Conservation (phyloP, 2,888 invertebrate species). For the Protophormia terraenovae region DNA sequence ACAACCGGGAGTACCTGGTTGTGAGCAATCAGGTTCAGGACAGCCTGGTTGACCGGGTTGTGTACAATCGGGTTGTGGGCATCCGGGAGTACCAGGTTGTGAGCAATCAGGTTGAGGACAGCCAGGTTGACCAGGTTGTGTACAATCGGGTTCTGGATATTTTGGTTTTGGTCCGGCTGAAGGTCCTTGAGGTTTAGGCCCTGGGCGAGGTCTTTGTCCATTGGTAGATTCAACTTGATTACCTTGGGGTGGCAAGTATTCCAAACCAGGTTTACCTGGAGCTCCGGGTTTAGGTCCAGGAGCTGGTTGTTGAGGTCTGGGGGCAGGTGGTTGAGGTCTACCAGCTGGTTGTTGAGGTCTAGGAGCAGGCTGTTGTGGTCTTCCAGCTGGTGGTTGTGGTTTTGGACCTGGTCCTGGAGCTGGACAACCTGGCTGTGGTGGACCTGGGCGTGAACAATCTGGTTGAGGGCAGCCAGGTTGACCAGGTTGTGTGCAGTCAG, state of each 20-base stretch:
- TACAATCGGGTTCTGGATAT: constrained; percentile 10
- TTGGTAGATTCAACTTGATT: constrained; percentile 65
- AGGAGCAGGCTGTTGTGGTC: constrained; percentile 37
- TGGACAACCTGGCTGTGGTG: constrained; percentile 60
- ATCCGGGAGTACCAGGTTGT: constrained; percentile 13
- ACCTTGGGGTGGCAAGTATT: constrained; percentile 69
- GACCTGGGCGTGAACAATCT: constrained; percentile 35
- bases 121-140: constrained; percentile 10
- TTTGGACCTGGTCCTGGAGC: constrained; percentile 48
- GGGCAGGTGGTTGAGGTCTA: constrained; percentile 28
- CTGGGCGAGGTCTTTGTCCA: constrained; percentile 53
- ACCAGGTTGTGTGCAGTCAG: constrained; percentile 53
- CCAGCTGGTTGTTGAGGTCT: constrained; percentile 10
- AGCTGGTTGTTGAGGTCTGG: constrained; percentile 37
- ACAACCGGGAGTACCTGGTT: constrained; percentile 56
- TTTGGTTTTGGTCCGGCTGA: constrained; percentile 15
- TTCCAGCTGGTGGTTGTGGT: constrained; percentile 19
- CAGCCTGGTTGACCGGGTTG: constrained; percentile 37
- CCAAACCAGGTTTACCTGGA: constrained; percentile 62
- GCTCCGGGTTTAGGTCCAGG: constrained; percentile 66
- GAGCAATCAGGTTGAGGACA: constrained; percentile 41
- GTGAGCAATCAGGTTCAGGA: constrained; percentile 36
- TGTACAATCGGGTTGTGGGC: constrained; percentile 43
- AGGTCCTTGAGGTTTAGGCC: constrained; percentile 36
- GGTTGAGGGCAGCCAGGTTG: constrained; percentile 35